A percentile compares a stretch with the other conserved stretches of the same genome.
These are phyloP conservation scores for Antitype chi DNA, from an alignment of 2,888 invertebrate species.

Conservation along the genomic window DNA sequence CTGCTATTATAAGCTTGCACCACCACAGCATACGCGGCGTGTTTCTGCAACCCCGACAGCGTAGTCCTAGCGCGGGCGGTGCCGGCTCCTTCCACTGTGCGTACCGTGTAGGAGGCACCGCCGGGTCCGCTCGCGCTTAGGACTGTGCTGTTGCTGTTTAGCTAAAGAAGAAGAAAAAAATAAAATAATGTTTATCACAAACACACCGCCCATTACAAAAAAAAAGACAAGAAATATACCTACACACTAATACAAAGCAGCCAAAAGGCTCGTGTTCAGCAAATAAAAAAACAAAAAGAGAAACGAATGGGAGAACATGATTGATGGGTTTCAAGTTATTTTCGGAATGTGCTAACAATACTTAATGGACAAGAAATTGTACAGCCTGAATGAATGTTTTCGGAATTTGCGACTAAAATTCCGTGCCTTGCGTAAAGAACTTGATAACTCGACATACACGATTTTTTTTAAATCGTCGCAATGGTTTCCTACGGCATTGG, in stretches of 20 bases:
- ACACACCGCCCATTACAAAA: neutral
- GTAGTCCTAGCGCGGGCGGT: constrained; percentile 92
- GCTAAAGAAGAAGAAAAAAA: constrained; percentile 55
- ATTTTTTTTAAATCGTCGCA: too few relatives aligned
- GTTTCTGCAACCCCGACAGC: constrained; percentile 94
- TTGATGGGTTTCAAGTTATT: neutral
- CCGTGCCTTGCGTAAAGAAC: too few relatives aligned
- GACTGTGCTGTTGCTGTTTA: constrained; percentile 87
- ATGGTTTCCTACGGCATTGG: too few relatives aligned
- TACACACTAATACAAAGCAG: neutral
- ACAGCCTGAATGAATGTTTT: neutral
- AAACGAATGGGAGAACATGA: neutral
- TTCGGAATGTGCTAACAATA: neutral
- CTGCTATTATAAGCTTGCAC: constrained; percentile 97
- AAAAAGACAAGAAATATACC: neutral
- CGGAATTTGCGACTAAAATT: neutral
- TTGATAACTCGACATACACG: too few relatives aligned
- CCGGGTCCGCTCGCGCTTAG: constrained; percentile 87
- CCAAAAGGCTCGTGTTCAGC: too few relatives aligned
- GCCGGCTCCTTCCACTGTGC: constrained; percentile 95
- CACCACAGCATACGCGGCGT: constrained; percentile 95
- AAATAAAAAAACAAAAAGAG: neutral
- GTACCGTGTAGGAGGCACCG: constrained; percentile 92
- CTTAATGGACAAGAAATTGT: neutral
- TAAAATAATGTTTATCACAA: neutral